A percentile compares a stretch with the other conserved stretches of the same genome.
These are phyloP conservation scores for Dynastes maya DNA, from an alignment of 2,888 invertebrate genomes.

Conservation along the genomic window DNA sequence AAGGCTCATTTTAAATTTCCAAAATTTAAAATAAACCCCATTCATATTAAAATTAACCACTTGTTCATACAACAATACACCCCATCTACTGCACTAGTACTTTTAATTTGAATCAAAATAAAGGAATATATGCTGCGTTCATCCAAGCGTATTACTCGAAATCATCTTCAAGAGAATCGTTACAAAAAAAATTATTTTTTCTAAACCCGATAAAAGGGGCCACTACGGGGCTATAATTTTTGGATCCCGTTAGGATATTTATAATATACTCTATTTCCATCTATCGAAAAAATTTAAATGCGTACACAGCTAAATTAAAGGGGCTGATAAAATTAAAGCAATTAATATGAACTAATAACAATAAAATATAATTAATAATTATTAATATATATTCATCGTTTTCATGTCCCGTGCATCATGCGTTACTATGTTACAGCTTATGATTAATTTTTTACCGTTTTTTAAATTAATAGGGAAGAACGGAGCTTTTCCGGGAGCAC, in stretches of 20 bases:
- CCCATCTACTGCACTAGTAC: neutral
- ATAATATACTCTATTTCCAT: conserved; percentile 2
- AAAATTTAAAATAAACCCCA: neutral
- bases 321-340: conserved; percentile 25
- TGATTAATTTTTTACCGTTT: conserved; percentile 43
- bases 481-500: conserved; percentile 14
- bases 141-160: neutral
- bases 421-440: neutral
- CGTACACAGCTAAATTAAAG: neutral
- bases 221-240: conserved; percentile 10
- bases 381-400: conserved; percentile 33
- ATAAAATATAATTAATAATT: conserved; percentile 47
- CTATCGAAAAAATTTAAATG: neutral
- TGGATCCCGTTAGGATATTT: conserved; percentile 3
- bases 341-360: conserved; percentile 39
- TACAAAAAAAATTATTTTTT: too few relatives aligned
- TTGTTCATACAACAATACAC: neutral
- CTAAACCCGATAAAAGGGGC: conserved; percentile 13
- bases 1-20: too few relatives aligned
- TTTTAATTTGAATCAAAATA: neutral
- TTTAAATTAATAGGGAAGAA: conserved; percentile 42
- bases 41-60: neutral
- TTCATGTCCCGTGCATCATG: neutral
- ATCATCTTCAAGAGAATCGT: neutral
- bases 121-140: neutral